Evolutionary conservation across 2,797 vertebrate species (phyloP), one percentile per base, ranked within the genome.

Genomic region (Thaleichthys pacificus): DNA sequence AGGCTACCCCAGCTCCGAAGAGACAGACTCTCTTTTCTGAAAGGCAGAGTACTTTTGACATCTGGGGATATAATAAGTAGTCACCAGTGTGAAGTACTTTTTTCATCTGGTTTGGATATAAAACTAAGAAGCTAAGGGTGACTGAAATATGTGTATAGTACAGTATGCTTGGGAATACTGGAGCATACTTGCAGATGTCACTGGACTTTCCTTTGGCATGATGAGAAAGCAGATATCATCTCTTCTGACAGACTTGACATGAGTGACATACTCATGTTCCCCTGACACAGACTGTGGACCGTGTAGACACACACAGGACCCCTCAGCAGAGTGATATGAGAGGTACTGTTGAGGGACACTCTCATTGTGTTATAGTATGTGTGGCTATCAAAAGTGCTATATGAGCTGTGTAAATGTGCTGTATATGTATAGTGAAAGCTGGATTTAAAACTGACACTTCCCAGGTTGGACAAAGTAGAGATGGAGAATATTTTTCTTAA

Each of bases 191-290:
- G 30, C 75, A 21, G 61, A 80, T 88, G 80, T 87, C 86, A 83
- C 86, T 75, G 66, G 51, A 65, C 68, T 80, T 71, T 80, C 61
- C 74, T 68, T 78, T 83, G 49, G 70, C 66, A 54, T 17, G 77
- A 68, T 35, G 22, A 78, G 70, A 77, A 76, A 78, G 56, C 70
- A 58, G 62, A 82, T 68, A 82, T 86, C 11, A 83, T 82, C 57
- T 70, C 66, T 71, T 80, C 77, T 87, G 83, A 88, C 85, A 85
- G 77, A 66, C 42, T 71, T 77, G n/a, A 80, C 69, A 79, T 73
- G 73, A 81, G 75, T 82, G 84, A 81, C 69, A 69, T 26, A 17
- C 22, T 26, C 64, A 60, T 67, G 56, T 61, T 66, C 64, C 60
- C 17, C 63, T 30, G 54, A 60, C 22, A 42, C 32, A 38, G 54